Percentiles rank a stretch among this genome's conserved stretches.
Conservation (phyloP, 2,113 vertebrate species). For the Mystacornis crossleyi region DNA sequence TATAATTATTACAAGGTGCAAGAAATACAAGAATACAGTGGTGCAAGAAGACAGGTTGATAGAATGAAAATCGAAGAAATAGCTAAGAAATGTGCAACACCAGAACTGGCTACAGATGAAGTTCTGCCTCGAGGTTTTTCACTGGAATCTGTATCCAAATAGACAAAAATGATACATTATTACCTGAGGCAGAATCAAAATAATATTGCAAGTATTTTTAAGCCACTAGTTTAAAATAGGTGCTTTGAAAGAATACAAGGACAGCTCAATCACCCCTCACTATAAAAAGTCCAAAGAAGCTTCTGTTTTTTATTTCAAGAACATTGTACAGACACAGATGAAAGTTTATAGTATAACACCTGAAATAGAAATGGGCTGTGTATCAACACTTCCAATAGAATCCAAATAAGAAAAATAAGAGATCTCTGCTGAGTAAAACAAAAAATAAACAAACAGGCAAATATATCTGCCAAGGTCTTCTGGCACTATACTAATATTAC, state of each 20-base stretch:
- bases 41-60: not conserved
- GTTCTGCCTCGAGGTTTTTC: not conserved
- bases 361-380: not conserved
- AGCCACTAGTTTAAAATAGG: not conserved
- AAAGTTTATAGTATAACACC: not conserved
- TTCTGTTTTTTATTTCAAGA: not conserved
- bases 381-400: not conserved
- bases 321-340: not conserved
- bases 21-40: not conserved
- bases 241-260: not conserved
- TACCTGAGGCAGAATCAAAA: not conserved
- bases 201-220: not conserved
- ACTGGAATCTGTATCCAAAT: not conserved
- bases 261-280: not conserved
- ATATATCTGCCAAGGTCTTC: not conserved
- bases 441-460: not conserved
- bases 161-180: not conserved
- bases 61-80: not conserved
- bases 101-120: not conserved
- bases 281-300: not conserved
- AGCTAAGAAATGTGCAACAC: not conserved
- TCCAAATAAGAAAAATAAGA: not conserved
- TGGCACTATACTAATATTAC: not conserved
- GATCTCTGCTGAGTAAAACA: not conserved
- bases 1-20: not conserved